A percentile compares a stretch with the other conserved stretches of the same genome.
Evolutionary conservation across 2,797 vertebrate species (phyloP).

Genomic region (Tragelaphus oryx): DNA sequence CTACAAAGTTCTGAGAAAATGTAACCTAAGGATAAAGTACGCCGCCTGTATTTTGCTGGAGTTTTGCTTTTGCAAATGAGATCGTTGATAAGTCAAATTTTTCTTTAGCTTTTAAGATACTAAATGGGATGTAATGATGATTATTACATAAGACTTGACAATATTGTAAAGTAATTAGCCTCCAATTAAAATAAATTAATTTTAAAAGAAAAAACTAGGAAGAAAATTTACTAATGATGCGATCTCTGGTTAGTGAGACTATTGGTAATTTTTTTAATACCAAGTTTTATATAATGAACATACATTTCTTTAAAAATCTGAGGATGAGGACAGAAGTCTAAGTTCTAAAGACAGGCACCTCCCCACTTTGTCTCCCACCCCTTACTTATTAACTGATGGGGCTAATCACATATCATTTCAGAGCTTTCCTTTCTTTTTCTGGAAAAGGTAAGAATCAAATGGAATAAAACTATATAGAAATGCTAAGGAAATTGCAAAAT

Average conservation of each 20-base stretch:
- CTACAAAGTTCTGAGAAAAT: conserved; percentile 9
- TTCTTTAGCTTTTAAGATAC: conserved; percentile 46
- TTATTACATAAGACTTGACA: conserved; percentile 14
- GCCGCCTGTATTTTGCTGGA: not conserved
- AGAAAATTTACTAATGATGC: not conserved
- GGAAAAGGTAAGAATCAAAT: conserved; percentile 40
- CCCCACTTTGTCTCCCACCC: not conserved
- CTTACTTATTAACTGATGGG: not conserved
- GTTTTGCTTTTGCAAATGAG: conserved; percentile 8
- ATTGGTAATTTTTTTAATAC: not conserved
- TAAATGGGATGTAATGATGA: conserved; percentile 24
- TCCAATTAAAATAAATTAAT: not conserved
- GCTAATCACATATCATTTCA: conserved; percentile 13
- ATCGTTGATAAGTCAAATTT: conserved; percentile 9
- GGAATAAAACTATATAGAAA: conserved; percentile 47
- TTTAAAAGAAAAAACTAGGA: not conserved
- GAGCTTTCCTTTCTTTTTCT: conserved; percentile 51
- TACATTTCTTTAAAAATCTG: conserved; percentile 11
- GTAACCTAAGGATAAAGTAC: not conserved
- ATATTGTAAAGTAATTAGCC: not conserved
- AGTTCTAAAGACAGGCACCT: not conserved
- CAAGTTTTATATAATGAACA: conserved; percentile 5
- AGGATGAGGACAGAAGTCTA: conserved; percentile 21
- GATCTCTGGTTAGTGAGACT: conserved; percentile 26
- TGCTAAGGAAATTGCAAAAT: conserved; percentile 60